Percentiles rank a stretch among this genome's conserved stretches.
These are phyloP conservation scores for Rhopalosiphum nymphaeae DNA, from an alignment of 2,888 invertebrate species.

Conservation along the genomic window DNA sequence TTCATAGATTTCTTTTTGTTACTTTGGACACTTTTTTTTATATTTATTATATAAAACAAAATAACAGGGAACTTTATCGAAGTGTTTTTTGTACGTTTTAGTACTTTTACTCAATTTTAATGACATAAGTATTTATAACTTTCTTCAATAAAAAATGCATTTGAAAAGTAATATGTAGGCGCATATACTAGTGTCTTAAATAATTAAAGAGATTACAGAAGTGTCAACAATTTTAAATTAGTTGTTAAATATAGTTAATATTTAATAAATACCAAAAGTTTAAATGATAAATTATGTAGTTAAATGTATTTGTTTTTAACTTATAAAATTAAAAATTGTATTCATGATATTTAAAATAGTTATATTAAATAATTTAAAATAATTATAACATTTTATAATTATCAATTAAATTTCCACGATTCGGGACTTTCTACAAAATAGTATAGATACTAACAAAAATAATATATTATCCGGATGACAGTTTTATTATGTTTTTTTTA, in stretches of 20 bases:
- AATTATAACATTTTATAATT: background rate
- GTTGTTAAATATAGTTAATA: background rate
- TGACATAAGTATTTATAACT: background rate
- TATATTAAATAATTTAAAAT: background rate
- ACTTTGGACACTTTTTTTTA: background rate
- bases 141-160: background rate
- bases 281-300: background rate
- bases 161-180: background rate
- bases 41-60: background rate
- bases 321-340: background rate
- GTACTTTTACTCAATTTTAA: slow-evolving; percentile 3
- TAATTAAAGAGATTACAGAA: background rate
- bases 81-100: slow-evolving; percentile 1
- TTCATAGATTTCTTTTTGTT: background rate
- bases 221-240: background rate
- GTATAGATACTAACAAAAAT: background rate
- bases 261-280: background rate
- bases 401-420: background rate
- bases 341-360: background rate
- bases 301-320: background rate
- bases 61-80: slow-evolving; percentile 6
- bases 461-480: background rate
- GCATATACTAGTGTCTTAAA: background rate
- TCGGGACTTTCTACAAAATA: background rate
- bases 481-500: background rate